A percentile compares a stretch with the other conserved stretches of the same genome.
phyloP scores from a whole-genome alignment of 2,797 vertebrate species.

The Phrynocephalus guinanensis region DNA sequence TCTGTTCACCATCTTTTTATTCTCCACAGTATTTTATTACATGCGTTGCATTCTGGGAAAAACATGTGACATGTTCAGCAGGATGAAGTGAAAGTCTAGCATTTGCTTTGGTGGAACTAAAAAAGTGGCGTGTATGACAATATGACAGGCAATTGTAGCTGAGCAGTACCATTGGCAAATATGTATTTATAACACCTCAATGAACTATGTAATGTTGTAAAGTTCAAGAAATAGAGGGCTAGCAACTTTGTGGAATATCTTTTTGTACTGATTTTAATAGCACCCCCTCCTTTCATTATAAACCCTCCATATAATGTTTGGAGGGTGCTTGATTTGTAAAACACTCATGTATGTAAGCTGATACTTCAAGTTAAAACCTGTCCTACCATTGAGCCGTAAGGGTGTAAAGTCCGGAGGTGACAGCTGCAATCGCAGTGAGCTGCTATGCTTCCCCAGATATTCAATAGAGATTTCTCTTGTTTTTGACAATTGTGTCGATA shows the following conservation, averaged over 20 bases:
- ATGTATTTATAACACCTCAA: constrained; percentile 1
- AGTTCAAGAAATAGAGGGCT: background rate
- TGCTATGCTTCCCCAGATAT: too few relatives aligned
- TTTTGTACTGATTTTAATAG: background rate
- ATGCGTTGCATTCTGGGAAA: background rate
- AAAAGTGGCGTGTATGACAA: background rate
- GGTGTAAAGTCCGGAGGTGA: too few relatives aligned
- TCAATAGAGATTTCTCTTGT: too few relatives aligned
- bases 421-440: too few relatives aligned
- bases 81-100: background rate
- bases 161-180: background rate
- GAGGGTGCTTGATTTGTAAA: too few relatives aligned
- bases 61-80: background rate
- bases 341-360: too few relatives aligned
- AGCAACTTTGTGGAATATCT: background rate
- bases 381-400: too few relatives aligned
- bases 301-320: background rate
- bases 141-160: background rate
- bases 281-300: background rate
- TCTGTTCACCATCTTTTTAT: background rate
- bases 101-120: background rate
- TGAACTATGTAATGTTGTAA: constrained; percentile 7
- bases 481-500: too few relatives aligned
- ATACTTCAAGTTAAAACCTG: too few relatives aligned
- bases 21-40: background rate